Conservation (phyloP, 2,888 invertebrate genomes). For the Meteorus colon region DNA sequence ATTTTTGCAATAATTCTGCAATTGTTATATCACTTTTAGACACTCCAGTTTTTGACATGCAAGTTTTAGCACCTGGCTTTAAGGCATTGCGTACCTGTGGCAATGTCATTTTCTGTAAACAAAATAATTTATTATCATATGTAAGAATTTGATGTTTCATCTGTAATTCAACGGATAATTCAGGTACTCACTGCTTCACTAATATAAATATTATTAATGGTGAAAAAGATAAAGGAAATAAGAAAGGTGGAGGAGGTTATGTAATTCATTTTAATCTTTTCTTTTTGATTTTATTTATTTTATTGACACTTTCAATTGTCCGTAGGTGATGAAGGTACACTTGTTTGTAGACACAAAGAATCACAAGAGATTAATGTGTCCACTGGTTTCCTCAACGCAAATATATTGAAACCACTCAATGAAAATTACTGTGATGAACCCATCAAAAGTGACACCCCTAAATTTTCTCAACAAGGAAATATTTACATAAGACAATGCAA, state of each 20-base stretch:
- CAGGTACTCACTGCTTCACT: slow-evolving; percentile 73
- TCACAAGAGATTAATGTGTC: background rate
- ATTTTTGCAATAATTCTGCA: background rate
- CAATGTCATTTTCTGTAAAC: slow-evolving; percentile 64
- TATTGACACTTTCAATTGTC: background rate
- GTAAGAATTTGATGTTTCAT: slow-evolving; percentile 52
- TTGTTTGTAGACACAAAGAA: background rate
- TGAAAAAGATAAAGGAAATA: slow-evolving; percentile 51
- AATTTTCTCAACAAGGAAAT: background rate
- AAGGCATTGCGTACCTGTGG: slow-evolving; percentile 79
- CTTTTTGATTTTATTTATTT: slow-evolving; percentile 11
- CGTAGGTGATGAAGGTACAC: background rate
- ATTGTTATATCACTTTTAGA: slow-evolving; percentile 74
- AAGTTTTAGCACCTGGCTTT: slow-evolving; percentile 79
- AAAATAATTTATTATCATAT: background rate
- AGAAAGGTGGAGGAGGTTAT: too few species aligned
- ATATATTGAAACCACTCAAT: background rate
- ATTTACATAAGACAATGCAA: slow-evolving; percentile 9
- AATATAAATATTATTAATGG: slow-evolving; percentile 60
- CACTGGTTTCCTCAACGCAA: background rate
- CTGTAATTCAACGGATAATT: background rate
- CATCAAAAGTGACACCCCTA: background rate
- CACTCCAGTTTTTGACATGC: slow-evolving; percentile 78
- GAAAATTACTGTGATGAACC: background rate
- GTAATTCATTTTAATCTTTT: background rate